Conservation (phyloP, 2,113 vertebrate genomes). For the Stictonetta naevosa region DNA sequence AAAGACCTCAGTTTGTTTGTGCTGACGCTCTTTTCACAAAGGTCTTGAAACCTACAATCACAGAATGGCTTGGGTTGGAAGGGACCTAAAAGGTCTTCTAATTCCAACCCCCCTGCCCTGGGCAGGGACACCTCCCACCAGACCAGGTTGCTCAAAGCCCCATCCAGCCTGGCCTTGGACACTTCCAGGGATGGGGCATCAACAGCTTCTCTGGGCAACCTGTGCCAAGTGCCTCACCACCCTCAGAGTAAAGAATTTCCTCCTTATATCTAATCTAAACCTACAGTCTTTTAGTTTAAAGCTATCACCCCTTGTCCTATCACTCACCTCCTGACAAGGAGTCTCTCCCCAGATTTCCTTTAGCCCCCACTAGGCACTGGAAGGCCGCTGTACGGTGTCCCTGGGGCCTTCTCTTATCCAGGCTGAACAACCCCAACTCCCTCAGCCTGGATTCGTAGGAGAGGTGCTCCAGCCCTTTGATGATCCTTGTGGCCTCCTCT, state of each 20-base stretch:
- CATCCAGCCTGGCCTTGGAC: background rate
- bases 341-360: too few relatives aligned
- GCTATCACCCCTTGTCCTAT: too few relatives aligned
- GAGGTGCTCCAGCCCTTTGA: background rate
- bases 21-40: background rate
- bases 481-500: background rate
- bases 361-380: too few relatives aligned
- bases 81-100: background rate
- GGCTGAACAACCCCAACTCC: background rate
- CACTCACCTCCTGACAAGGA: too few relatives aligned
- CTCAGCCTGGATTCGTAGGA: background rate
- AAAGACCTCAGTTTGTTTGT: background rate
- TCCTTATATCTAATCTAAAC: background rate
- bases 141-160: background rate
- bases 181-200: background rate
- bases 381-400: too few relatives aligned
- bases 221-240: background rate
- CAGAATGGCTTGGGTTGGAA: background rate
- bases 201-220: background rate
- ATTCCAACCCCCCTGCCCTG: background rate
- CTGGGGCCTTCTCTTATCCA: background rate
- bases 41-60: background rate
- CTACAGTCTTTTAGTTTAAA: too few relatives aligned
- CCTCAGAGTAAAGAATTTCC: background rate
- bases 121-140: background rate